Conservation (phyloP, 2,888 invertebrate species). For the Orthosia cruda region DNA sequence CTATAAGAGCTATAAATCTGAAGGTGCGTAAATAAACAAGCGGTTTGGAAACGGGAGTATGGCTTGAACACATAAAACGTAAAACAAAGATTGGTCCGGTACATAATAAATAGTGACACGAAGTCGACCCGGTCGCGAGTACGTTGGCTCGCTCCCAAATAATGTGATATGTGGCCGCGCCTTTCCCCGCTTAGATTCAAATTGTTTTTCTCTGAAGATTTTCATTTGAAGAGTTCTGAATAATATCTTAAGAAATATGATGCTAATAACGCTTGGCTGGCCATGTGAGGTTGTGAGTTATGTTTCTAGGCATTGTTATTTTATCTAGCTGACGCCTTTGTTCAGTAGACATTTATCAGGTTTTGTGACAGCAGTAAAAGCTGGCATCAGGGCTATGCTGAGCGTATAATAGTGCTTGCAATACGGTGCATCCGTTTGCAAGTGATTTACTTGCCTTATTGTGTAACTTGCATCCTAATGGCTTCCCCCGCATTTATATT, state of each 20-base stretch:
- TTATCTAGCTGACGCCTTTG: slow-evolving; percentile 34
- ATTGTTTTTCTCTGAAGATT: slow-evolving; percentile 62
- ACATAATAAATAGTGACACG: slow-evolving; percentile 69
- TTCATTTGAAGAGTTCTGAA: slow-evolving; percentile 56
- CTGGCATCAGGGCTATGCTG: background rate
- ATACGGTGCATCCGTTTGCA: background rate
- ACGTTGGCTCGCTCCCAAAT: slow-evolving; percentile 69
- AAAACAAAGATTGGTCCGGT: slow-evolving; percentile 69
- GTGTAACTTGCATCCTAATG: background rate
- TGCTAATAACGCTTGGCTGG: slow-evolving; percentile 52
- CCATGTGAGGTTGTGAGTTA: slow-evolving; percentile 43
- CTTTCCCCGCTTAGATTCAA: slow-evolving; percentile 57
- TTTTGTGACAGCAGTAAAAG: slow-evolving; percentile 23
- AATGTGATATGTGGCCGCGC: slow-evolving; percentile 65
- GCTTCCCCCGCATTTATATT: background rate
- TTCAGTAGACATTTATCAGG: slow-evolving; percentile 34
- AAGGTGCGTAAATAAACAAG: slow-evolving; percentile 68
- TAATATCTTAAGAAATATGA: slow-evolving; percentile 54
- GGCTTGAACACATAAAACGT: slow-evolving; percentile 65
- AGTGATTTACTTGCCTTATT: slow-evolving; percentile 9
- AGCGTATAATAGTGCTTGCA: slow-evolving; percentile 13
- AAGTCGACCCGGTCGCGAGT: slow-evolving; percentile 60
- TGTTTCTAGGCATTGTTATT: slow-evolving; percentile 46
- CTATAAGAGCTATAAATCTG: slow-evolving; percentile 64
- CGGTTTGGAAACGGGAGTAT: slow-evolving; percentile 60